Evolutionary conservation across 2,888 invertebrate genomes (phyloP), one percentile per base, ranked within the genome.

Genomic region (Stenotaenia linearis): DNA sequence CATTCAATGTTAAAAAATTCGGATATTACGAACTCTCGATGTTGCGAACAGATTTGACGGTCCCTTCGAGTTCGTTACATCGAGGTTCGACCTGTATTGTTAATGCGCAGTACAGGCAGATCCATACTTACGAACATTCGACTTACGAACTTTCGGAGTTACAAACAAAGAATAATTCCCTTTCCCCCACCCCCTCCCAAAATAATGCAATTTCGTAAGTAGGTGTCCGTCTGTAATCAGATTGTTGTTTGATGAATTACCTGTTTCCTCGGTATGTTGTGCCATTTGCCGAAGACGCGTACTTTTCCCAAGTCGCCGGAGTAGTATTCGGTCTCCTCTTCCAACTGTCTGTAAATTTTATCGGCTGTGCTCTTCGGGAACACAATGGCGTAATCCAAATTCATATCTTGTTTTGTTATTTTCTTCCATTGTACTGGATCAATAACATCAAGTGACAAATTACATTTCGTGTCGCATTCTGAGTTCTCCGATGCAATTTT

Each of bases 251-350:
- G 9, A 32, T 32, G 9, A n/a, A 18, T 50, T 82, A 87, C 87
- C 88, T 92, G 91, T 84, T 91, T 90, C 37, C 92, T 87, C 9
- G 92, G 92, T 82, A 92, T 89, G 61, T 90, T 87, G 83, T 91
- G 89, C 86, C 90, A 89, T 86, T 91, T 91, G 12, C 91, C 92
- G 84, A 90, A 92, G 0, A 92, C 89, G 83, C 89, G 89, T 80
- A 91, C 89, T 86, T 88, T 88, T 0, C 90, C 86, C 35, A 91
- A 85, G 81, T 90, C 89, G n/a, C 90, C 91, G 6, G 89, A 88
- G 82, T 91, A 91, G 86, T 92, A 92, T 83, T 88, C 86, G 25
- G 92, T 82, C 30, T 87, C 86, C 3, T 87, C 83, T 85, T 92
- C 90, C 7, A 91, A 78, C 25, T 69, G 25, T n/a, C 25, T 25